Conservation (phyloP, 2,797 vertebrate genomes). For the Sebastes trivittatus region DNA sequence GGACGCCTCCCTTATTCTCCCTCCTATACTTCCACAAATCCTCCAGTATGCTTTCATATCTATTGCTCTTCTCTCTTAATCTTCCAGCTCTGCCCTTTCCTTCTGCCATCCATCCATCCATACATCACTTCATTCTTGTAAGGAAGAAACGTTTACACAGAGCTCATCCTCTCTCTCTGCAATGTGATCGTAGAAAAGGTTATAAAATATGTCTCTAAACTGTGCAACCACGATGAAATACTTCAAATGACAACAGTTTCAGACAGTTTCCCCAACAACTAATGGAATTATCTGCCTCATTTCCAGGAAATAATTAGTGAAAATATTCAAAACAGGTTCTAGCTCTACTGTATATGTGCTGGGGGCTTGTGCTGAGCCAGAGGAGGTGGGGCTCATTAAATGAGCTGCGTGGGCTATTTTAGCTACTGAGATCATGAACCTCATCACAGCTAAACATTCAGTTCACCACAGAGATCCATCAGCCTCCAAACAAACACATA, state of each 20-base stretch:
- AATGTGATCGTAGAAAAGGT: no score
- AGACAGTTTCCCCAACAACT: not conserved
- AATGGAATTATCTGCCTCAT: not conserved
- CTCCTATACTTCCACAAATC: constrained; percentile 1
- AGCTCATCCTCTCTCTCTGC: not conserved
- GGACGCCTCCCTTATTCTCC: not conserved
- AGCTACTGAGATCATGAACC: not conserved
- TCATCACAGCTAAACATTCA: not conserved
- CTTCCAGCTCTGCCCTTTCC: not conserved
- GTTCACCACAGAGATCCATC: not conserved
- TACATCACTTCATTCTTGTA: not conserved
- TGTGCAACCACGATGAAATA: not conserved
- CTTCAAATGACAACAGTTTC: not conserved
- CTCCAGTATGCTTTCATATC: not conserved
- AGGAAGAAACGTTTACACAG: not conserved
- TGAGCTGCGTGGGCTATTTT: not conserved
- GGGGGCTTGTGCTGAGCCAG: not conserved
- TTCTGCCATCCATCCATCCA: not conserved
- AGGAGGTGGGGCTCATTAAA: not conserved
- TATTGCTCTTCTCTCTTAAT: not conserved
- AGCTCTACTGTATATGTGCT: not conserved
- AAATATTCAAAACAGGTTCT: not conserved
- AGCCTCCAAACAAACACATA: not conserved
- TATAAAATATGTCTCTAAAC: not conserved
- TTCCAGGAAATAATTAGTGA: not conserved